Evolutionary conservation across 1,140 invertebrate species (phyloP), one percentile per base, ranked within the genome.

Genomic region (Zophobas atratus): DNA sequence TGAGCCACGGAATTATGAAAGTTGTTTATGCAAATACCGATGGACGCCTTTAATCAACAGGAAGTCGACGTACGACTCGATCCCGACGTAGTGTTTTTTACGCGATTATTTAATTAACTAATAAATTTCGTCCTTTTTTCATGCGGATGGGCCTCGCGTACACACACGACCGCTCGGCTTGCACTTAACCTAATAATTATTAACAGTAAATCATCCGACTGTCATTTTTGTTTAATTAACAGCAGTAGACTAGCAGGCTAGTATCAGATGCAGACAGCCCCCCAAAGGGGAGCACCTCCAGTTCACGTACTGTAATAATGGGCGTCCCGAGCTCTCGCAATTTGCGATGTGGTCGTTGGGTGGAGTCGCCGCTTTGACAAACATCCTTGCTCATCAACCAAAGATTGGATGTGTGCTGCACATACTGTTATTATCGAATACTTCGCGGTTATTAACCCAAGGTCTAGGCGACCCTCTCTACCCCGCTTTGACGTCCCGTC

Each of bases 221-320:
- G 82, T 83, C 82, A 83, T 82, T 83, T 83, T 82, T 82, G 80
- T 82, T 82, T 82, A 83, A 83, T 83, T 83, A 82, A 81, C 77
- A 77, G 70, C 76, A 55, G 53, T 73, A 39, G 71, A 73, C 46
- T 39, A 57, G 79, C 57, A 70, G 67, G 53, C 70, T 63, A 79
- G 80, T 82, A 82, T 82, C 81, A 80, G 81, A 82, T 82, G 80
- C 80, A 79, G 81, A 81, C 80, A 70, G 53, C 70, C 75, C 75
- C 75, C 71, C 75, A 77, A 77, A 77, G 76, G 71, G 72, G 73
- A 71, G 76, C 53, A 73, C 36, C 71, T 73, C 63, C 76, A 75
- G 46, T 73, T 63, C 79, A 79, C 78, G 79, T 79, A 81, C 74
- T 48, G 76, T 76, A 75, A 77, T 80, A 79, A 82, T 81, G 81